These are phyloP conservation scores for Isurus oxyrinchus DNA, from an alignment of 2,113 vertebrate genomes.

Conservation along the genomic window DNA sequence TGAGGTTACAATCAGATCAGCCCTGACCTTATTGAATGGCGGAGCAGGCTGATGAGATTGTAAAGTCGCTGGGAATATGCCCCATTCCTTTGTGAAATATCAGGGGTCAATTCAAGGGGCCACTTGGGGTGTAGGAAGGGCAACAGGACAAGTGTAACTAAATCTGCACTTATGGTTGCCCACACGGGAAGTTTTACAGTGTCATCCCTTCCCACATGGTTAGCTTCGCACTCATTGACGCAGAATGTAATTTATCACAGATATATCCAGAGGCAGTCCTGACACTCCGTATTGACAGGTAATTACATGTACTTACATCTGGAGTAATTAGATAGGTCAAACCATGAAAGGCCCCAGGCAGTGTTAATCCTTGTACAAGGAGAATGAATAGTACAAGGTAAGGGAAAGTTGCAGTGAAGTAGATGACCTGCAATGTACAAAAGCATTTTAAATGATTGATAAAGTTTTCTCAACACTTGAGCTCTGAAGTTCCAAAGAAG, in stretches of 20 bases:
- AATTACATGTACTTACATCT: slow-evolving; percentile 59
- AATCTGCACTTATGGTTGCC: too few relatives aligned
- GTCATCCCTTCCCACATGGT: not conserved
- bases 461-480: not conserved
- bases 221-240: not conserved
- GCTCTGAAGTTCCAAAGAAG: not conserved
- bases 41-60: not conserved
- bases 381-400: slow-evolving; percentile 83
- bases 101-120: not conserved
- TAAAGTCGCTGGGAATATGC: not conserved
- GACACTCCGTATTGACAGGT: slow-evolving; percentile 50
- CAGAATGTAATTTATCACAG: not conserved
- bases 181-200: not conserved
- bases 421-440: slow-evolving; percentile 65
- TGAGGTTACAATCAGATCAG: too few relatives aligned
- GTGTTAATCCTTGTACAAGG: slow-evolving; percentile 69
- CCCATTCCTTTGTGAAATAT: not conserved
- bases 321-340: slow-evolving; percentile 79
- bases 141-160: not conserved
- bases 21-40: too few relatives aligned
- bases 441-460: not conserved
- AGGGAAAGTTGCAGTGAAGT: slow-evolving; percentile 78
- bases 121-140: not conserved
- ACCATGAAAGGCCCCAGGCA: slow-evolving; percentile 74
- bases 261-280: not conserved